A percentile compares a stretch with the other conserved stretches of the same genome.
These are phyloP conservation scores for Papilio gigon DNA, from an alignment of 2,888 invertebrate species.

Conservation along the genomic window DNA sequence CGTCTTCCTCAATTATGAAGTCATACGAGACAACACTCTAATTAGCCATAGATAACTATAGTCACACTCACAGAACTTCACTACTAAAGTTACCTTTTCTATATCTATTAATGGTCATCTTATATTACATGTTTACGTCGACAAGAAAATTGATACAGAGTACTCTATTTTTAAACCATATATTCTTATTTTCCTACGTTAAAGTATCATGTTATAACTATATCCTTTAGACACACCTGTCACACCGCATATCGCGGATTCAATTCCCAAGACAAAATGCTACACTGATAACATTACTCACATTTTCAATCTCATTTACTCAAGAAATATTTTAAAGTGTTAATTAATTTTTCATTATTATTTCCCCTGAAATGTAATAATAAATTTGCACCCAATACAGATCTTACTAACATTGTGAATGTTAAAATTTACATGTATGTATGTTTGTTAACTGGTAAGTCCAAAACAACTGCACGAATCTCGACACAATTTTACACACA, in stretches of 20 bases:
- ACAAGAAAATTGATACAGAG: slow-evolving; percentile 65
- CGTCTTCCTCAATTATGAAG: slow-evolving; percentile 70
- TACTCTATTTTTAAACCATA: slow-evolving; percentile 22
- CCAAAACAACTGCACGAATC: too few relatives aligned
- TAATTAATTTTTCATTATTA: background rate
- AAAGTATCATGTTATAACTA: background rate
- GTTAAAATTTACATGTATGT: background rate
- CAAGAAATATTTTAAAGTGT: background rate
- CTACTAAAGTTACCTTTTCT: slow-evolving; percentile 66
- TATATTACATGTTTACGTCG: slow-evolving; percentile 66
- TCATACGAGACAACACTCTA: slow-evolving; percentile 67
- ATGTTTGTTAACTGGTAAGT: too few relatives aligned
- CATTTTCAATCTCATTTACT: background rate
- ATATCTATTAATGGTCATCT: slow-evolving; percentile 56
- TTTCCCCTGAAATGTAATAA: background rate
- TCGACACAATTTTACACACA: too few relatives aligned
- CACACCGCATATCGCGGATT: background rate
- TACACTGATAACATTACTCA: background rate
- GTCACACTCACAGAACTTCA: slow-evolving; percentile 73
- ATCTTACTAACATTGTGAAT: background rate
- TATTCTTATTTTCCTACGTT: background rate
- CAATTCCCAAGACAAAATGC: slow-evolving; percentile 1
- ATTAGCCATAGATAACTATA: slow-evolving; percentile 75
- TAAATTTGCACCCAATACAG: too few relatives aligned
- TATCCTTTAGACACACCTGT: background rate